Percentiles rank a stretch among this genome's conserved stretches.
Conservation (phyloP, 2,888 invertebrate genomes). For the Microplitis manilae region DNA sequence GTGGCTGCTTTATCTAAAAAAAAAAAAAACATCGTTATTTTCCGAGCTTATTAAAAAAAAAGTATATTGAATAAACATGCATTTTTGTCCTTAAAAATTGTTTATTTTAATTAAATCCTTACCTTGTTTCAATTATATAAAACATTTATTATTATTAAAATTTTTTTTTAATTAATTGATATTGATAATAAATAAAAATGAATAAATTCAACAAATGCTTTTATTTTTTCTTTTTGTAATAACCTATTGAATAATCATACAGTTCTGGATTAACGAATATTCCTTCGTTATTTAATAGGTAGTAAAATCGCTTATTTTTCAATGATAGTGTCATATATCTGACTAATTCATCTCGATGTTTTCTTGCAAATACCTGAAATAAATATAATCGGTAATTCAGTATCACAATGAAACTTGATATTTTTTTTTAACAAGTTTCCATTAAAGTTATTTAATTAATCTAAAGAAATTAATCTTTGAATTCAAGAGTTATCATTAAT, state of each 20-base stretch:
- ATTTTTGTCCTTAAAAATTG: slow-evolving; percentile 44
- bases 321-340: slow-evolving; percentile 49
- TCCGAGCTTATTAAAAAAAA: slow-evolving; percentile 48
- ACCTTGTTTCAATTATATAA: not conserved
- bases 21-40: slow-evolving; percentile 44
- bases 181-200: slow-evolving; percentile 7
- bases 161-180: not conserved
- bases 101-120: slow-evolving; percentile 3
- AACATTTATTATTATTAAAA: not conserved
- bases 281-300: slow-evolving; percentile 50
- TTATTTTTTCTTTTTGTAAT: slow-evolving; percentile 21
- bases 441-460: not conserved
- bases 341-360: slow-evolving; percentile 37
- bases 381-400: slow-evolving; percentile 34
- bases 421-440: slow-evolving; percentile 5
- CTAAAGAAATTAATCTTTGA: not conserved
- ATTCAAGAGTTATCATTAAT: not conserved
- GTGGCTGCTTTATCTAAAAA: slow-evolving; percentile 8
- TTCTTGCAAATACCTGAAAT: slow-evolving; percentile 43
- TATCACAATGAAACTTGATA: slow-evolving; percentile 25
- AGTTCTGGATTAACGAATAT: slow-evolving; percentile 54
- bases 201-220: not conserved
- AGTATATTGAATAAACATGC: slow-evolving; percentile 47
- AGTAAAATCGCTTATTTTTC: slow-evolving; percentile 38
- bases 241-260: slow-evolving; percentile 53